A percentile compares a stretch with the other conserved stretches of the same genome.
Evolutionary conservation across 1,140 invertebrate species (phyloP).

Genomic region (Choristoneura fumiferana): DNA sequence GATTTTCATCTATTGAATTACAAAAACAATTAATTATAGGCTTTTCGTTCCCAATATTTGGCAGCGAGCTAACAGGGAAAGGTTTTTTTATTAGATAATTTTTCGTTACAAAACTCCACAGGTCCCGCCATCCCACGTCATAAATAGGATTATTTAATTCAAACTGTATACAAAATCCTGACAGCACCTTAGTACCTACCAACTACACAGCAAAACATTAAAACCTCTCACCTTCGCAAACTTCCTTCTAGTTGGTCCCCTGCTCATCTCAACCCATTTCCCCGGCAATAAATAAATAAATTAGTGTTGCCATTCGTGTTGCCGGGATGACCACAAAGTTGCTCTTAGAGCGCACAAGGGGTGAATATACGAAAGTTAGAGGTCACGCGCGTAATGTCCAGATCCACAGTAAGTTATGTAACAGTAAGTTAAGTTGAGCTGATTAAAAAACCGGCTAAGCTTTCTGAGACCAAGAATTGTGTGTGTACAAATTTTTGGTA

Average conservation of each 20-base stretch:
- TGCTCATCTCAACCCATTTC: not conserved
- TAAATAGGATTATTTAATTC: no score
- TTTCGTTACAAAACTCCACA: no score
- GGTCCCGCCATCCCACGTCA: no score
- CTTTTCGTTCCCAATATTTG: no score
- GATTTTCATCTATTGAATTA: no score
- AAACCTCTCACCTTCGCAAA: not conserved
- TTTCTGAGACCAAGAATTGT: no score
- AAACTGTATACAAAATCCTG: not conserved
- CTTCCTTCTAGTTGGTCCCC: not conserved
- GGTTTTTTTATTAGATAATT: no score
- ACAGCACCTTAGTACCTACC: not conserved
- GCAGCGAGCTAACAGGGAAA: no score
- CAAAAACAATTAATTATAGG: no score
- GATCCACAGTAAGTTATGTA: not conserved
- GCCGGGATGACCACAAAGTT: slow-evolving; percentile 5
- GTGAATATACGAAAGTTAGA: slow-evolving; percentile 6
- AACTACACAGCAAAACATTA: not conserved
- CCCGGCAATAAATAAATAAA: slow-evolving; percentile 6
- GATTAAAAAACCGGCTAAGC: no score
- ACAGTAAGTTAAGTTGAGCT: not conserved
- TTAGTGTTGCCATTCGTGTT: not conserved
- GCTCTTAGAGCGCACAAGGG: not conserved
- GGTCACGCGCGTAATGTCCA: slow-evolving; percentile 1
- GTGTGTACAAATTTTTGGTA: no score